Evolutionary conservation across 35 echinoderm and acorn worm genomes (phyloP), one percentile per base, ranked within the genome.

Genomic region (Acanthaster planci): DNA sequence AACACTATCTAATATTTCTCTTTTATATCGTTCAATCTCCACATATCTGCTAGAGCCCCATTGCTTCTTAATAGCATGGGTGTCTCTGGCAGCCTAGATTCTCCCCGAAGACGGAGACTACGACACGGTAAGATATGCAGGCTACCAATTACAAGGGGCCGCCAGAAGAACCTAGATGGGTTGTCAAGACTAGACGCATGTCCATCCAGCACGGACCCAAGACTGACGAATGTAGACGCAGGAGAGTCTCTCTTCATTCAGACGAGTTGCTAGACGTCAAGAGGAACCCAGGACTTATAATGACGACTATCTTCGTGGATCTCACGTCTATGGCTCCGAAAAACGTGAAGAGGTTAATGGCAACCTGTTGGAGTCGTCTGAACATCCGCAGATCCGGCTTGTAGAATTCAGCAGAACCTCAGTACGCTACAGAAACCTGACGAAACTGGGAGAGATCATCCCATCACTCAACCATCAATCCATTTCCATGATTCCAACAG

Each of bases 61-160:
- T 31, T 31, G 64, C 64, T 68, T 68, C 60, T 72, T 26, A 12
- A 72, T 14, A 72, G 64, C 64, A 31, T 72, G 7, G 64, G 64
- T 72, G 14, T 12, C 64, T 72, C 64, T 8, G 14, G 64, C 64
- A 72, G 64, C 64, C 8, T 72, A 72, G 64, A 29, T 72, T 47
- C 12, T 26, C 22, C 26, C 26, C 30, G 64, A 10, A 0, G 64
- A 72, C 34, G 34, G 29, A 31, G 64, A 72, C 57, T 34, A 36
- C 34, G 26, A 72, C 64, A 72, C 64, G 64, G 64, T 72, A 72
- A 72, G 64, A 72, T 12, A 72, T 72, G 64, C 64, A 72, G 64
- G 64, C 34, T 34, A 72, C 34, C 64, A 0, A 26, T n/a, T n/a
- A 59, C 4, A 26, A 59, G 27, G 56, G 18, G 34, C 64, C 34